These are phyloP conservation scores for Diuraphis noxia DNA, from an alignment of 1,140 invertebrate genomes.

Conservation along the genomic window DNA sequence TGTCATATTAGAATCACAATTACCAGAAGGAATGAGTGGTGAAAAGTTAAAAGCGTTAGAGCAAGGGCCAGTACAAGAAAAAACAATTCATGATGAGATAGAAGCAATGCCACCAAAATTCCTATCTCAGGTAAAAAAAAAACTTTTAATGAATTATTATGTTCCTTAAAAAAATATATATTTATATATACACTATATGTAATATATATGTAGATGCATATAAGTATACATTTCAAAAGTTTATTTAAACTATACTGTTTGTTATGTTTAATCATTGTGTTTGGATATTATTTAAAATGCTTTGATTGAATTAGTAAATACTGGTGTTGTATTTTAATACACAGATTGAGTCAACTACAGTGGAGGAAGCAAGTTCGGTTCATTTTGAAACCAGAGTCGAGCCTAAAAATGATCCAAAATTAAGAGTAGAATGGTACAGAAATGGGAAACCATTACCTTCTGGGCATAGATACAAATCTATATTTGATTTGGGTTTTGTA, in stretches of 20 bases:
- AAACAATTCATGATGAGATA: slow-evolving; percentile 69
- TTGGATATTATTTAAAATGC: not conserved
- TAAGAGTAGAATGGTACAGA: slow-evolving; percentile 90
- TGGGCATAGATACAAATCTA: slow-evolving; percentile 88
- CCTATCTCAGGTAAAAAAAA: slow-evolving; percentile 67
- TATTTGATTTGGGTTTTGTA: slow-evolving; percentile 94
- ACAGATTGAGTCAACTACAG: slow-evolving; percentile 75
- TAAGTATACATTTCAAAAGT: not conserved
- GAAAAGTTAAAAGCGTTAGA: slow-evolving; percentile 93
- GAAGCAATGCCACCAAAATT: slow-evolving; percentile 78
- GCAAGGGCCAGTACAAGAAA: slow-evolving; percentile 74
- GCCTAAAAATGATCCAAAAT: slow-evolving; percentile 90
- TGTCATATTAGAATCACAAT: slow-evolving; percentile 88
- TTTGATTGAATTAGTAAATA: not conserved
- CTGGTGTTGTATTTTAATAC: slow-evolving; percentile 32
- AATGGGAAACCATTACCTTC: slow-evolving; percentile 85
- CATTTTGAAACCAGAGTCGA: slow-evolving; percentile 94
- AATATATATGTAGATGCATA: no score
- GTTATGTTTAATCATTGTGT: not conserved
- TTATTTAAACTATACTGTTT: not conserved
- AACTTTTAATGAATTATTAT: not conserved
- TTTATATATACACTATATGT: no score
- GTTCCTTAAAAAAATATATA: no score
- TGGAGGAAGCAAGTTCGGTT: slow-evolving; percentile 87
- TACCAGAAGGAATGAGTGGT: slow-evolving; percentile 89